Evolutionary conservation across 2,888 invertebrate genomes (phyloP), one percentile per base, ranked within the genome.

Genomic region (Cyaniris semiargus): DNA sequence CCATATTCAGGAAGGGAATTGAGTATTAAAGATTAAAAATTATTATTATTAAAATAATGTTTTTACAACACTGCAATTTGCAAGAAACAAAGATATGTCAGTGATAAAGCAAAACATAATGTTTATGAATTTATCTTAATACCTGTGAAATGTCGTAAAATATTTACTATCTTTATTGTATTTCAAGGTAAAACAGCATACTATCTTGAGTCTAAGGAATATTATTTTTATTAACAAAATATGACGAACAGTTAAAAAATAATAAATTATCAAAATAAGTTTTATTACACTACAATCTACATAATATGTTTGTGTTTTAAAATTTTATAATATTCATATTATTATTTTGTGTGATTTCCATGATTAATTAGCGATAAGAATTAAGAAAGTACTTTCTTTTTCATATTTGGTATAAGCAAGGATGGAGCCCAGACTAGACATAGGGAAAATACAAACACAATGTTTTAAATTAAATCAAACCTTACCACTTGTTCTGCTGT

Each of bases 401-500:
- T 48, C 13, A 48, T 13, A 48, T 13, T 13, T 48, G 13, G 15
- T 48, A 34, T 34, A 7, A 34, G 34, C 34, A 34, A 34, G 34
- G 7, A 34, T 34, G 34, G 7, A 34, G 7, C 34, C 7, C 34
- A 34, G 7, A 34, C 34, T 34, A 7, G 34, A 34, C n/a, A n/a
- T n/a, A n/a, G n/a, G n/a, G n/a, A 56, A 60, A 60, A 60, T 60
- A 60, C 60, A 60, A 58, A n/a, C n/a, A 15, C 18, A 56, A n/a
- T 5, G 6, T 56, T 15, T 58, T 7, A 21, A 58, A 58, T 8
- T n/a, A n/a, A 58, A 58, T 58, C 2, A 2, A n/a, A n/a, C 79
- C 82, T 81, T 85, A 97, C 98, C 81, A 99, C 97, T 96, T 99
- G 99, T 88, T 99, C 99, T 0, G 99, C 98, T 10, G 98, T 99